phyloP scores from a whole-genome alignment of 92 coral and sea anemone genomes.

The Micromussa lordhowensis region DNA sequence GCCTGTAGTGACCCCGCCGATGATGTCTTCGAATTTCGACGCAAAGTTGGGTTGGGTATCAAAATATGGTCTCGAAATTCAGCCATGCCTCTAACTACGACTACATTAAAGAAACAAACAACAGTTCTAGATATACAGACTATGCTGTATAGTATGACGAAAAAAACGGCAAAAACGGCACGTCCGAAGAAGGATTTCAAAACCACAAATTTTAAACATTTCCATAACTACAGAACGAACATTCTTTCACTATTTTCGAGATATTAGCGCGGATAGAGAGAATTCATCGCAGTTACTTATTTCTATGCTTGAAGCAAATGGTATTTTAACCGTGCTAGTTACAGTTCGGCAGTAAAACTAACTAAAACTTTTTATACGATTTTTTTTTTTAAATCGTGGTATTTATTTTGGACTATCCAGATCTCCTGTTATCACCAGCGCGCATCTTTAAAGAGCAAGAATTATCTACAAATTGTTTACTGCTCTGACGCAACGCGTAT shows the following conservation, averaged over 20 bases:
- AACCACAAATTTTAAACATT: slow-evolving; percentile 1
- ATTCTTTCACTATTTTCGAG: background rate
- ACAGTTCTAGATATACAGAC: background rate
- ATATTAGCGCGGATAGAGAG: background rate
- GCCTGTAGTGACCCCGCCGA: background rate
- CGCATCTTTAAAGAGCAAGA: slow-evolving; percentile 32
- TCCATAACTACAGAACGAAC: background rate
- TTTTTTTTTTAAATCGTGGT: background rate
- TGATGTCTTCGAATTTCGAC: background rate
- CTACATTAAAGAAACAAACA: background rate
- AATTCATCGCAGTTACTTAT: background rate
- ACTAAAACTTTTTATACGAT: background rate
- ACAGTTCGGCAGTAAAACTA: background rate
- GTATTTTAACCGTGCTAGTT: background rate
- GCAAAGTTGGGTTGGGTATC: background rate
- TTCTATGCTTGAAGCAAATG: background rate
- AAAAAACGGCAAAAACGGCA: no score
- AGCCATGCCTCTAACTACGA: background rate
- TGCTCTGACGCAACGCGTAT: background rate
- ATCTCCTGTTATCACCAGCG: slow-evolving; percentile 4
- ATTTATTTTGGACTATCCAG: background rate
- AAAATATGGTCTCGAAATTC: background rate
- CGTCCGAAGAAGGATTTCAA: background rate
- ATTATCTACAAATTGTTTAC: slow-evolving; percentile 8
- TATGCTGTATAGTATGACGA: background rate